Evolutionary conservation across 2,888 invertebrate genomes (phyloP).

Genomic region (Eurytoma californica): DNA sequence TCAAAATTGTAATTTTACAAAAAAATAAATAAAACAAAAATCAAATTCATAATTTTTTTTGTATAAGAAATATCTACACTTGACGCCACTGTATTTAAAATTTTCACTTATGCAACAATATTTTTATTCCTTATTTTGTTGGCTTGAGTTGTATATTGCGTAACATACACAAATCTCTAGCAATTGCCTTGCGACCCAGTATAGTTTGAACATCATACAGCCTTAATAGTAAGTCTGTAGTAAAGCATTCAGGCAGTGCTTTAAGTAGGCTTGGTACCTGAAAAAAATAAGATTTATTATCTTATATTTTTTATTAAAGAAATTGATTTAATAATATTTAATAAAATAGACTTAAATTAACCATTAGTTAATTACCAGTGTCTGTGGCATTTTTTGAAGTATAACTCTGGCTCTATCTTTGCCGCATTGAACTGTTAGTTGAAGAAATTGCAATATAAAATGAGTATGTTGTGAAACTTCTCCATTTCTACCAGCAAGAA

Average conservation of each 20-base stretch:
- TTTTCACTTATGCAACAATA: slow-evolving; percentile 16
- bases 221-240: slow-evolving; percentile 83
- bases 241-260: slow-evolving; percentile 86
- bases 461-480: slow-evolving; percentile 89
- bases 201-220: slow-evolving; percentile 87
- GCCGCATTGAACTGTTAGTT: slow-evolving; percentile 85
- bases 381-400: slow-evolving; percentile 85
- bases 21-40: slow-evolving; percentile 39
- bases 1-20: slow-evolving; percentile 26
- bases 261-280: slow-evolving; percentile 86
- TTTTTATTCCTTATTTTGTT: slow-evolving; percentile 68
- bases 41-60: slow-evolving; percentile 34
- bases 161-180: slow-evolving; percentile 90
- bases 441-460: slow-evolving; percentile 87
- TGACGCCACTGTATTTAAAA: slow-evolving; percentile 22
- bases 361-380: slow-evolving; percentile 75
- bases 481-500: slow-evolving; percentile 83
- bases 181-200: slow-evolving; percentile 88
- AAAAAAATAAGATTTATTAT: slow-evolving; percentile 27
- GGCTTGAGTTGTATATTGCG: slow-evolving; percentile 86
- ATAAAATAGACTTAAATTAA: slow-evolving; percentile 24
- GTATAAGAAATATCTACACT: slow-evolving; percentile 46
- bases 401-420: slow-evolving; percentile 83
- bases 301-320: neutral
- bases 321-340: neutral